These are phyloP conservation scores for Daphoenositta chrysoptera DNA, from an alignment of 2,113 vertebrate genomes.

Conservation along the genomic window DNA sequence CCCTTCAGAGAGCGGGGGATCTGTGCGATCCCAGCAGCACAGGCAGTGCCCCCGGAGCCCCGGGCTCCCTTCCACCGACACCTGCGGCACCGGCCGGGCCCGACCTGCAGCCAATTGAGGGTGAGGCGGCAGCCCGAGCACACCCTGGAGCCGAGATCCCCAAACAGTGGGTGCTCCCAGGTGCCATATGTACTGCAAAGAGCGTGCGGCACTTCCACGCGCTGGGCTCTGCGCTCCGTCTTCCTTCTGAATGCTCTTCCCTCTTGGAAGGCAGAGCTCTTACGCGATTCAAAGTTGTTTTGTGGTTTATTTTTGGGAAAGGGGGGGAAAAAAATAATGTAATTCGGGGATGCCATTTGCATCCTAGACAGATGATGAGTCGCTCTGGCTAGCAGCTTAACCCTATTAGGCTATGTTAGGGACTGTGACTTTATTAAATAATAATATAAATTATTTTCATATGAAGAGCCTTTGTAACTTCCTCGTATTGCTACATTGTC, in stretches of 20 bases:
- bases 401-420: conserved; percentile 62
- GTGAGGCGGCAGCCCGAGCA: conserved; percentile 18
- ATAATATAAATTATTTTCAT: conserved; percentile 68
- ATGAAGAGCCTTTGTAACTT: conserved; percentile 28
- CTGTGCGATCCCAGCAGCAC: not conserved
- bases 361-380: conserved; percentile 73
- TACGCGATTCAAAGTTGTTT: conserved; percentile 28
- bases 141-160: not conserved
- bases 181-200: conserved; percentile 62
- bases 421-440: conserved; percentile 69
- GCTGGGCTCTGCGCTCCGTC: not conserved
- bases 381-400: conserved; percentile 71
- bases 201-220: not conserved
- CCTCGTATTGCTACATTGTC: not conserved
- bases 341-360: conserved; percentile 66
- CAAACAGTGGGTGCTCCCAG: conserved; percentile 47
- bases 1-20: not conserved
- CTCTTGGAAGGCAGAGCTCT: conserved; percentile 44
- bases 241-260: conserved; percentile 27
- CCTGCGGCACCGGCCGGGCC: not conserved
- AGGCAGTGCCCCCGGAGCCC: not conserved
- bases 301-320: conserved; percentile 39
- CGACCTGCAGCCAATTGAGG: not conserved
- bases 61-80: not conserved
- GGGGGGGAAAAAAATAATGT: not conserved